Evolutionary conservation across 1,140 invertebrate species (phyloP).

Genomic region (Spodoptera frugiperda): DNA sequence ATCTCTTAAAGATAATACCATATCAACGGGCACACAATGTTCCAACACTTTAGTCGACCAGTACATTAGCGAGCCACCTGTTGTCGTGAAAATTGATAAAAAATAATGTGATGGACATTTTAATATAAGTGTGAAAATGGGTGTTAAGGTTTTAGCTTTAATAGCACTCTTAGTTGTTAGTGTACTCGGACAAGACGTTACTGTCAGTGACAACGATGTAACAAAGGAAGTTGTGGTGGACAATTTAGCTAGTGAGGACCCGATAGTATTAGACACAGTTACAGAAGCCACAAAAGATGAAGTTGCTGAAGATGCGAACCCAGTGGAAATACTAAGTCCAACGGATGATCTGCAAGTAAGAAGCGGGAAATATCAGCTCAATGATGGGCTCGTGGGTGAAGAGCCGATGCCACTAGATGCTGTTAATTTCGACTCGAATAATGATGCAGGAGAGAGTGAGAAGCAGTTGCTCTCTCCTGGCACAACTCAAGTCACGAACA

Average conservation of each 20-base stretch:
- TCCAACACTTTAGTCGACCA: constrained; percentile 70
- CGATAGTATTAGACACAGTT: background rate
- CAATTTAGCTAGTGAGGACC: constrained; percentile 60
- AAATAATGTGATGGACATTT: constrained; percentile 69
- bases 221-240: constrained; percentile 60
- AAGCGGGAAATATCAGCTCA: constrained; percentile 75
- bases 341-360: constrained; percentile 62
- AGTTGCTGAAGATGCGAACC: constrained; percentile 53
- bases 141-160: constrained; percentile 74
- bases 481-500: constrained; percentile 68
- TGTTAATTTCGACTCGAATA: constrained; percentile 62
- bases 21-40: constrained; percentile 80
- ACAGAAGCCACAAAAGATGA: constrained; percentile 54
- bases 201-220: constrained; percentile 41
- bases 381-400: constrained; percentile 66
- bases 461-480: constrained; percentile 65
- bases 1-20: constrained; percentile 75
- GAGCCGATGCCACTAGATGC: constrained; percentile 67
- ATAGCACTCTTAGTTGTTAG: constrained; percentile 72
- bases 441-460: constrained; percentile 63
- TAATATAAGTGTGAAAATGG: constrained; percentile 72
- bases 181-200: constrained; percentile 72
- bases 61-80: constrained; percentile 76
- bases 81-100: constrained; percentile 65
- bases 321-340: constrained; percentile 65